Base-by-base conservation (phyloP, 2,888 invertebrate genomes). In the Sphaerophoria taeniata region DNA sequence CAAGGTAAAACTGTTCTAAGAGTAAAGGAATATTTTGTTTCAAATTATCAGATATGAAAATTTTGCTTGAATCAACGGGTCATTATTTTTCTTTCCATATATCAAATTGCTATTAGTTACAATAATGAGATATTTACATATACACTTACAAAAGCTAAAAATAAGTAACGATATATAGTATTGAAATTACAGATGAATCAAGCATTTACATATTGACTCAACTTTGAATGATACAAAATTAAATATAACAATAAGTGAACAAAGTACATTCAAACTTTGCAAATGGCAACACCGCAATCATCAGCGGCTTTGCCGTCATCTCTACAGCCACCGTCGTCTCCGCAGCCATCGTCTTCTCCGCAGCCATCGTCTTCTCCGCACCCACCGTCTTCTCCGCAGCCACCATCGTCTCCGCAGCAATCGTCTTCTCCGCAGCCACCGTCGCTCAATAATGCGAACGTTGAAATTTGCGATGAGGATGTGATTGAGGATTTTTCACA, bases 1-100 rank as follows among this genome's bases (percentile, higher is more conserved):
- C 34, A 24, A 75, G 75, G 75, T 7, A 67, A 67, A 58, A 33
- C 55, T 4, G 12, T 75, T 4, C 7, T 67, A 6, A 67, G 67
- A 67, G 12, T 67, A 24, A 75, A 75, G 51, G 75, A 75, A 58
- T 51, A 76, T 60, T 76, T 58, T 45, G 14, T 47, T 47, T 47
- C 47, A 47, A 47, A 47, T 47, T 47, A 47, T 47, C 14, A 47
- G 47, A n/a, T 47, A 36, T 36, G 36, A 36, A 36, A 36, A 36
- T 4, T 36, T 6, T 36, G 36, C 36, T n/a, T n/a, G 47, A n/a
- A 47, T 47, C 47, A 6, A n/a, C 14, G n/a, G 3, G 47, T 47
- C 47, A n/a, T 47, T 47, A n/a, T 47, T 47, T 47, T 47, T 14
- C 47, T 47, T 47, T 47, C 4, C 14, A 47, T n/a, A 14, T 12